Evolutionary conservation across 2,888 invertebrate genomes (phyloP), one percentile per base, ranked within the genome.

Genomic region (Drosophila paranaensis): DNA sequence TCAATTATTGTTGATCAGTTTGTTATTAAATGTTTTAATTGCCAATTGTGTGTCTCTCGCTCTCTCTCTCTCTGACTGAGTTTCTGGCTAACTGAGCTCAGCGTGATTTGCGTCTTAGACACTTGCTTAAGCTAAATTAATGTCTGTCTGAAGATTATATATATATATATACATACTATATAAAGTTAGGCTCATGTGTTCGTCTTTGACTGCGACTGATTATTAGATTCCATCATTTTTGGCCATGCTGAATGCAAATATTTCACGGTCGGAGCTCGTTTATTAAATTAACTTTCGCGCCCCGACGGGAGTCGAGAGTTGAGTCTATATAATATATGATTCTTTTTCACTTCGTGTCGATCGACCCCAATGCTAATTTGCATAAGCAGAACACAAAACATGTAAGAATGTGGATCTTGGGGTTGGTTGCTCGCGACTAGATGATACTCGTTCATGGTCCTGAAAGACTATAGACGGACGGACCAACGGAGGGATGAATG

Each of bases 311-410:
- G 50, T 33, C 57, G 33, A 54, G 13, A 16, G 50, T 37, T 33
- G 60, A 20, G 25, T 13, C 13, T 14, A 51, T 46, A 43, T 63
- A 45, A 46, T 56, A 48, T 55, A 50, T 50, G 48, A 50, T 50
- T 50, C n/a, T 50, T 10, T 33, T 30, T 30, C 10, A 11, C 16
- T 13, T 16, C 16, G 35, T 35, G 13, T 50, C 33, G 51, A 76
- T 64, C 62, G 57, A 13, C 20, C 48, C 40, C 16, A 48, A 33
- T 11, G 9, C 51, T 62, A 53, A 79, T 80, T 79, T 76, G 50
- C 72, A 79, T 79, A 76, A 43, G 50, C 76, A 40, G 53, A 58
- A 61, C 51, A 46, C 66, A 50, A 60, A 58, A 45, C 53, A 16
- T 50, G 48, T 50, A 50, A 50, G 11, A 50, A 11, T 30, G n/a